A percentile compares a stretch with the other conserved stretches of the same genome.
Evolutionary conservation across 2,888 invertebrate species (phyloP).

Genomic region (Ctenicera cuprea): DNA sequence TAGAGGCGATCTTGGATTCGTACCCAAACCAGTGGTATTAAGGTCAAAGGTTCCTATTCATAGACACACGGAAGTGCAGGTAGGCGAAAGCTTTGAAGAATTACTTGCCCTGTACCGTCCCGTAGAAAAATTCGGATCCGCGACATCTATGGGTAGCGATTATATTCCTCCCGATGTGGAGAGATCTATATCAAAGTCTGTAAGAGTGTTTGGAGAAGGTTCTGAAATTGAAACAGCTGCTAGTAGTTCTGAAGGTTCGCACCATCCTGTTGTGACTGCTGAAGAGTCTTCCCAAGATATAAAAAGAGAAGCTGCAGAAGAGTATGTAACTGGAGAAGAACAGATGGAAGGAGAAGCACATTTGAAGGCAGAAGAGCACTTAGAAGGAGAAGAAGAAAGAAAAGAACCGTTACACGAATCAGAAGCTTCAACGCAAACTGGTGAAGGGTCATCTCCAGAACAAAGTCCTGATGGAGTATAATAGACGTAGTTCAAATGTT

Average conservation of each 20-base stretch:
- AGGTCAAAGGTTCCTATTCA: conserved; percentile 63
- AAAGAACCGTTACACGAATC: no score
- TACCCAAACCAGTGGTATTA: conserved; percentile 74
- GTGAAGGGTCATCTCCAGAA: no score
- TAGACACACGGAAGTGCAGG: conserved; percentile 63
- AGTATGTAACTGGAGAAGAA: conserved; percentile 59
- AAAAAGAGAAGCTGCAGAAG: no score
- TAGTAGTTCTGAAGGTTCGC: background rate
- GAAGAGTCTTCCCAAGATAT: no score
- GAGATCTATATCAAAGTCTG: background rate
- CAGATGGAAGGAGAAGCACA: conserved; percentile 63
- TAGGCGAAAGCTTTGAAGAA: conserved; percentile 63
- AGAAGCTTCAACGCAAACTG: no score
- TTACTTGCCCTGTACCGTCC: conserved; percentile 46
- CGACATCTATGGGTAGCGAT: background rate
- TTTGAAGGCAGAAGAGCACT: no score
- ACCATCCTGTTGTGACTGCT: no score
- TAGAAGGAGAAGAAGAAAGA: no score
- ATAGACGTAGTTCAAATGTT: no score
- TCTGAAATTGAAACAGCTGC: background rate
- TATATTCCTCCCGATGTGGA: background rate
- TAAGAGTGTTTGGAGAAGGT: background rate
- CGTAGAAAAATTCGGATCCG: background rate
- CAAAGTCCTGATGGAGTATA: no score
- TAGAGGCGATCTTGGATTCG: conserved; percentile 81